Percentiles rank a stretch among this genome's conserved stretches.
Evolutionary conservation across 1,140 invertebrate species (phyloP).

Genomic region (Stegodyphus mimosarum): DNA sequence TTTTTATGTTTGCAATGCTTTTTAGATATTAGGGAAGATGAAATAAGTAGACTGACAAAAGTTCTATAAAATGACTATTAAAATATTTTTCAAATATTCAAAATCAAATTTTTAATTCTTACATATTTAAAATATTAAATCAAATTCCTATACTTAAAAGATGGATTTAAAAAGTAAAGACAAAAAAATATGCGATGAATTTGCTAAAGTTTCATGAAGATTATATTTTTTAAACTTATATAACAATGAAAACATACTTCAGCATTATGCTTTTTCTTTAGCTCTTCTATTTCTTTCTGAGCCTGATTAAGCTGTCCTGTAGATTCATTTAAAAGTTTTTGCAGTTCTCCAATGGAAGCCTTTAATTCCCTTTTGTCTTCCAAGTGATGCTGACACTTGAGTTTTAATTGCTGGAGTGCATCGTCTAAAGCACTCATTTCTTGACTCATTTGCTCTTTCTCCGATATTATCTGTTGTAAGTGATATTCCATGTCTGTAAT

Average conservation of each 20-base stretch:
- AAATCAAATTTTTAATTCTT: no score
- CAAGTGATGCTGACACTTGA: conserved; percentile 76
- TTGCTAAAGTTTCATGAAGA: neutral
- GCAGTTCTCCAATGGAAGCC: conserved; percentile 75
- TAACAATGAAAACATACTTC: conserved; percentile 58
- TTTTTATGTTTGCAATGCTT: no score
- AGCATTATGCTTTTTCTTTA: conserved; percentile 71
- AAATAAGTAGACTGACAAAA: neutral
- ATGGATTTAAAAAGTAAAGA: neutral
- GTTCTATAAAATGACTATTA: neutral
- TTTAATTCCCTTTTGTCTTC: conserved; percentile 82
- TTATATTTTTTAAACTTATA: neutral
- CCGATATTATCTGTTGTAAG: conserved; percentile 77
- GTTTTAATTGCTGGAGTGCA: conserved; percentile 56
- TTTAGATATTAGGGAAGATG: no score
- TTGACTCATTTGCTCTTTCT: conserved; percentile 76
- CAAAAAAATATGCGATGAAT: neutral
- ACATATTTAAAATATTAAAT: no score
- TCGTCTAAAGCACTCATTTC: conserved; percentile 78
- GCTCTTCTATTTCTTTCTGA: conserved; percentile 74
- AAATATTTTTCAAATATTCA: neutral
- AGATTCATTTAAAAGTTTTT: conserved; percentile 75
- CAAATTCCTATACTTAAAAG: neutral
- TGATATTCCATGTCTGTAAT: conserved; percentile 84
- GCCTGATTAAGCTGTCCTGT: conserved; percentile 71